Evolutionary conservation across 2,888 invertebrate genomes (phyloP), one percentile per base, ranked within the genome.

Genomic region (Ormyrus rosae): DNA sequence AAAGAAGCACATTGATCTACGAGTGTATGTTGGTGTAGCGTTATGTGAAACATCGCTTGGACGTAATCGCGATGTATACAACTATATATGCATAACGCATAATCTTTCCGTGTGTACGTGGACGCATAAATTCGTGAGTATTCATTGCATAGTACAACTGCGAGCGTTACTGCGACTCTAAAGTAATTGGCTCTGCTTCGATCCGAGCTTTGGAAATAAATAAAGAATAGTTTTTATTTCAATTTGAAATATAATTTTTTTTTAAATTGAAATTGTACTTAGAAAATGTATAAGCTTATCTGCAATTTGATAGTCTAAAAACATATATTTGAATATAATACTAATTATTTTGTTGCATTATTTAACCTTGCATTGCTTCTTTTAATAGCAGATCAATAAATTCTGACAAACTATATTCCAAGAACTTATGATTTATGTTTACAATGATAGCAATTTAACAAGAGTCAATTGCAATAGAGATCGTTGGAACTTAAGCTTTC

Each of bases 1-100:
- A 11, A 50, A 58, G 46, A 64, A 48, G 58, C 45, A 55, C 51
- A 10, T 13, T 6, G 46, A n/a, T 3, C 50, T 7, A 10, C 56
- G 65, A 56, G 50, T 34, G 34, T 48, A 55, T n/a, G 19, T 11
- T 4, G 60, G 56, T 34, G 55, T 8, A 56, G 68, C 63, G 78
- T 68, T 73, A 68, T 61, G 73, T 56, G 78, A 61, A 67, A 8
- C 53, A 68, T 68, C 34, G 34, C 53, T 34, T 34, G 34, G 34
- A 3, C 34, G 34, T 34, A 34, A 34, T 34, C 34, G 34, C 34
- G 34, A 70, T 46, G 50, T 58, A 70, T 46, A 46, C 13, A 64
- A 48, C 34, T 56, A 51, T 60, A 78, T 71, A 71, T 65, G 51
- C 65, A 60, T 71, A 71, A 34, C 69, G 76, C 63, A 76, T 58